Base-by-base conservation (phyloP, 2,888 invertebrate genomes). In the Sarcophaga subvicina region DNA sequence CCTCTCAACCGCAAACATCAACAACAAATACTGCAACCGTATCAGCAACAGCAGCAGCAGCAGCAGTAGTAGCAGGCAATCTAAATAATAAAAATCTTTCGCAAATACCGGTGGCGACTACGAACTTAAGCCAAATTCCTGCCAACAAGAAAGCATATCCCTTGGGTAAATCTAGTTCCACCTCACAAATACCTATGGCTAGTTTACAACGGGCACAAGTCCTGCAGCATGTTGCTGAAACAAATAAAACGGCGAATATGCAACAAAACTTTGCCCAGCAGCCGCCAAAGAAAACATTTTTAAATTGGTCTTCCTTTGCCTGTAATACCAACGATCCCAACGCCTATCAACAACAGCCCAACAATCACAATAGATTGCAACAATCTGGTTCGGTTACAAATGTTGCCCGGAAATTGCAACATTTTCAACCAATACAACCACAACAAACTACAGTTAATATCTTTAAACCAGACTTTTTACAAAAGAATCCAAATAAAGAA, bases 251-350 rank as follows among this genome's bases (percentile, higher is more conserved):
- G 0, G 86, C 1, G 88, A 89, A 4, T 89, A 81, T 37, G 0
- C 88, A 89, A 14, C 91, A 90, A 75, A 90, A 89, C 75, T 91
- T 91, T 88, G 45, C 49, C 20, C 91, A 90, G 2, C 92, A 92
- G 71, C 92, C 92, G 71, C 92, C 92, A 67, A 93, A 93, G 83
- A 91, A 92, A 20, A 90, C 92, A 4, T 92, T 93, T 76, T 87
- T 93, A 8, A 93, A 92, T 78, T 93, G 93, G 93, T 92, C 91
- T 59, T 89, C 92, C 0, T 93, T 92, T 88, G 92, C 92, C n/a
- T 92, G 92, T 72, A 92, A 91, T 47, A 89, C 89, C 73, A 91
- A 89, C 83, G 92, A 92, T 89, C 90, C 92, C 14, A 91, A 91
- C 63, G 88, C 90, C 88, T 92, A 90, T 27, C 88, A 89, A n/a